These are phyloP conservation scores for Cryptocheilus praepositus DNA, from an alignment of 2,888 invertebrate genomes.

Conservation along the genomic window DNA sequence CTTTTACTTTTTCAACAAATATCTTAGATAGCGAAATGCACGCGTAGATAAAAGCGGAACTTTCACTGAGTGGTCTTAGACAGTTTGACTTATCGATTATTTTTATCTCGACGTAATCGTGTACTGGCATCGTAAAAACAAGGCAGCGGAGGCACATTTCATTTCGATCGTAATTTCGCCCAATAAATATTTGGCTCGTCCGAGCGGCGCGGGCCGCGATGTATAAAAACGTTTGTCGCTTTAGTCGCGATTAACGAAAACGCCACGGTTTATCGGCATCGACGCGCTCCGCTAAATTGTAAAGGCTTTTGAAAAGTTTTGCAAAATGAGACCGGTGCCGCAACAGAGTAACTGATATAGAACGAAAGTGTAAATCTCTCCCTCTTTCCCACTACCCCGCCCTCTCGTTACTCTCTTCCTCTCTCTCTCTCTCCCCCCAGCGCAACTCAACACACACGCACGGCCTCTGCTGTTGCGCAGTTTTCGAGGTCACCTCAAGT, in stretches of 20 bases:
- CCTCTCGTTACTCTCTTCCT: slow-evolving; percentile 25
- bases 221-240: too few relatives aligned
- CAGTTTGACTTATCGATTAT: too few relatives aligned
- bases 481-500: slow-evolving; percentile 72
- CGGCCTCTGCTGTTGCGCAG: slow-evolving; percentile 62
- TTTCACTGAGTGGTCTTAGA: too few relatives aligned
- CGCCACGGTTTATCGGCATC: too few relatives aligned
- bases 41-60: slow-evolving; percentile 23
- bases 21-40: slow-evolving; percentile 24
- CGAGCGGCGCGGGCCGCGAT: too few relatives aligned
- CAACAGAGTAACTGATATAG: slow-evolving; percentile 35
- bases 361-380: slow-evolving; percentile 48
- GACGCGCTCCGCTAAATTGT: too few relatives aligned
- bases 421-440: slow-evolving; percentile 28
- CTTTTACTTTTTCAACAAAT: slow-evolving; percentile 22
- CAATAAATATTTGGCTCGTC: too few relatives aligned
- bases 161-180: too few relatives aligned
- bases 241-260: too few relatives aligned
- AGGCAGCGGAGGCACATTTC: too few relatives aligned
- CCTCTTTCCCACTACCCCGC: slow-evolving; percentile 15
- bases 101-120: too few relatives aligned
- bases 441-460: slow-evolving; percentile 22
- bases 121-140: too few relatives aligned
- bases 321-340: slow-evolving; percentile 29
- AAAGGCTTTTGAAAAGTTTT: slow-evolving; percentile 36